Evolutionary conservation across 2,797 vertebrate species (phyloP).

Genomic region (Silurus lanzhouensis): DNA sequence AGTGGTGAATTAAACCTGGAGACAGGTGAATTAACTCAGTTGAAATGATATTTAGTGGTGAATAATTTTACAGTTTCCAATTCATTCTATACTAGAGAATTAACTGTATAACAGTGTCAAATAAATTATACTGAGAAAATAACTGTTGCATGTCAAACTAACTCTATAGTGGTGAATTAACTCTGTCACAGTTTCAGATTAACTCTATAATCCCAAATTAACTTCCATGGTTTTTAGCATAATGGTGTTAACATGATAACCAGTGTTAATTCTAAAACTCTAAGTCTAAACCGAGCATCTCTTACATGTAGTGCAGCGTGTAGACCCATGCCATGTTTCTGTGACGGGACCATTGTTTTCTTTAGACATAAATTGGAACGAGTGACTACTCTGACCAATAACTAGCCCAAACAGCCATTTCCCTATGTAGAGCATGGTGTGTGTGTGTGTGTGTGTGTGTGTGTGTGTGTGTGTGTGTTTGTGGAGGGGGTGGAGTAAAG

Average conservation of each 20-base stretch:
- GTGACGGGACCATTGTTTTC: constrained; percentile 44
- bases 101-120: neutral
- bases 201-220: neutral
- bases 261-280: neutral
- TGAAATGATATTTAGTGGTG: neutral
- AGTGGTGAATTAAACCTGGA: neutral
- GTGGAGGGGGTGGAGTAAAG: neutral
- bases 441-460: neutral
- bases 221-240: neutral
- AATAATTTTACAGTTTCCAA: neutral
- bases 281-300: neutral
- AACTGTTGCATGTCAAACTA: too few species aligned
- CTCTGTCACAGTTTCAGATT: neutral
- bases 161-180: neutral
- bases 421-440: constrained; percentile 23
- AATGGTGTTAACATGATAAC: neutral
- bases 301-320: neutral
- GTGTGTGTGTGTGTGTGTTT: neutral
- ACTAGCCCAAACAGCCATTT: constrained; percentile 33
- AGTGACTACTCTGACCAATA: constrained; percentile 39
- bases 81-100: too few species aligned
- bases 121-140: neutral
- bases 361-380: constrained; percentile 40
- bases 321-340: constrained; percentile 28
- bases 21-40: neutral